Evolutionary conservation across 2,888 invertebrate species (phyloP).

Genomic region (Epirrita christyi): DNA sequence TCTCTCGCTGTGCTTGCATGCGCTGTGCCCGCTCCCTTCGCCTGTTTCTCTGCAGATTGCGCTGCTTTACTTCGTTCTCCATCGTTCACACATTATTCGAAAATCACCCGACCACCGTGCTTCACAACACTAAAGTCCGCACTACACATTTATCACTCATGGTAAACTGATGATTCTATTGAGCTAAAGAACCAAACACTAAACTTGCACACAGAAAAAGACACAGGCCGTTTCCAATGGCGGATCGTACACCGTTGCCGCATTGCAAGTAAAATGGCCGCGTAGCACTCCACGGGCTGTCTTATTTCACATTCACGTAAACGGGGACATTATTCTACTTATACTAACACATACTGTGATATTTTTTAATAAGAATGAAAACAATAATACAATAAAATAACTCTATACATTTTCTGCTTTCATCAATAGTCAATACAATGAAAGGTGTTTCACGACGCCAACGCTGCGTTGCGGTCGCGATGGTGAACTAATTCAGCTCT

Average conservation of each 20-base stretch:
- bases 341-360: slow-evolving; percentile 79
- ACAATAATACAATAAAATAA: slow-evolving; percentile 85
- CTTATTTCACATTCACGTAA: slow-evolving; percentile 82
- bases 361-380: slow-evolving; percentile 80
- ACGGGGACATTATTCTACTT: slow-evolving; percentile 81
- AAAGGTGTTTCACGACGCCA: slow-evolving; percentile 88
- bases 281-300: slow-evolving; percentile 84
- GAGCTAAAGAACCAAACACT: slow-evolving; percentile 80
- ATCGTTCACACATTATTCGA: slow-evolving; percentile 88
- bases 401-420: slow-evolving; percentile 87
- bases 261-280: slow-evolving; percentile 90
- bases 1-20: slow-evolving; percentile 94
- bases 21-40: slow-evolving; percentile 96
- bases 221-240: slow-evolving; percentile 89
- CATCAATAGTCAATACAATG: slow-evolving; percentile 90
- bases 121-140: slow-evolving; percentile 85
- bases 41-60: slow-evolving; percentile 90
- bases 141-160: slow-evolving; percentile 84
- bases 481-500: slow-evolving; percentile 79
- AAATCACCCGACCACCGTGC: slow-evolving; percentile 84
- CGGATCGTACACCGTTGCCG: slow-evolving; percentile 90
- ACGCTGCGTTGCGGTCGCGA: slow-evolving; percentile 85
- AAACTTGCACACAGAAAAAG: slow-evolving; percentile 87
- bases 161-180: slow-evolving; percentile 80
- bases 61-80: slow-evolving; percentile 94